These are phyloP conservation scores for Drosophila parthenogenetica DNA, from an alignment of 2,888 invertebrate species.

Conservation along the genomic window DNA sequence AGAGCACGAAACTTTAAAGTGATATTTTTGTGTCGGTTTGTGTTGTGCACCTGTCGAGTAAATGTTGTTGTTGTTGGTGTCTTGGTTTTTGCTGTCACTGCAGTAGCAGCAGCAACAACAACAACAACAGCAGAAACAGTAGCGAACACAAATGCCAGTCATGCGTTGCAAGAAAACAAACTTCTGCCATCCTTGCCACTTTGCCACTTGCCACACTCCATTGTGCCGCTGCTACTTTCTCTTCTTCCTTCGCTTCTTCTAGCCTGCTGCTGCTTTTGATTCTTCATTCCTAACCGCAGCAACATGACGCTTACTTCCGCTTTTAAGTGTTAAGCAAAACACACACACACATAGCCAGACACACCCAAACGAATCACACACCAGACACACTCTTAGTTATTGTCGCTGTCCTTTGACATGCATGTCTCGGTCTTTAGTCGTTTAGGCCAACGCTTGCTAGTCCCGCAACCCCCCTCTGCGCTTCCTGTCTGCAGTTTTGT, in stretches of 20 bases:
- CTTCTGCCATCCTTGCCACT: conserved; percentile 49
- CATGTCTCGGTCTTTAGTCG: conserved; percentile 71
- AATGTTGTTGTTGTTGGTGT: conserved; percentile 44
- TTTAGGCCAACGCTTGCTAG: conserved; percentile 11
- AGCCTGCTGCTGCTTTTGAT: conserved; percentile 20
- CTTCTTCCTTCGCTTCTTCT: conserved; percentile 4
- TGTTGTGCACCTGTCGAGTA: conserved; percentile 69
- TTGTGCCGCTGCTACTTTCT: conserved; percentile 19
- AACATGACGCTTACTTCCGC: conserved; percentile 78
- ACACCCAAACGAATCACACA: conserved; percentile 19
- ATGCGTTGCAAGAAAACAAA: conserved; percentile 77
- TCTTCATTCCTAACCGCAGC: conserved; percentile 59
- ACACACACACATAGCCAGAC: conserved; percentile 29
- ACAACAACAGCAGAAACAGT: conserved; percentile 15
- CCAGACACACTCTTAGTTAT: conserved; percentile 25
- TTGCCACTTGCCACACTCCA: conserved; percentile 31
- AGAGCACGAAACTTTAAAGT: conserved; percentile 74
- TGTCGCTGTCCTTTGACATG: conserved; percentile 76
- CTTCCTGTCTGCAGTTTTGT: conserved; percentile 61
- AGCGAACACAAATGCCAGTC: conserved; percentile 72
- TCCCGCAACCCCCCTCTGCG: conserved; percentile 7
- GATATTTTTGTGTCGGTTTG: conserved; percentile 79
- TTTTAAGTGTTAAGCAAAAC: conserved; percentile 77
- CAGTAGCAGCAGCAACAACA: conserved; percentile 27
- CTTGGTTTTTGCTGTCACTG: conserved; percentile 73